A percentile compares a stretch with the other conserved stretches of the same genome.
phyloP scores from a whole-genome alignment of 1,140 invertebrate species.

The Drosophila nikananu region DNA sequence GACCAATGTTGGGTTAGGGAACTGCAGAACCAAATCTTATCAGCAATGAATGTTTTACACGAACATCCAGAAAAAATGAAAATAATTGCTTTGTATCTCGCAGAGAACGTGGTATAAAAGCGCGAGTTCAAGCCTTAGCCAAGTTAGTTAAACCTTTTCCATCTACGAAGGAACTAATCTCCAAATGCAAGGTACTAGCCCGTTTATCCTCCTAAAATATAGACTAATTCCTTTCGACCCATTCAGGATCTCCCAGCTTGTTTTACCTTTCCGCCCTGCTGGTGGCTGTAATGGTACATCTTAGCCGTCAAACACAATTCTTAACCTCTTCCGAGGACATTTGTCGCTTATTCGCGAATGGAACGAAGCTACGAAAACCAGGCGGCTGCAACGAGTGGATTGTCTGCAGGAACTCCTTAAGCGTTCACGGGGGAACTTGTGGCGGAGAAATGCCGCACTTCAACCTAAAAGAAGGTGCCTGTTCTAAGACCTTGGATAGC shows the following conservation, averaged over 20 bases:
- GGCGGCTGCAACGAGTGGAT: constrained; percentile 12
- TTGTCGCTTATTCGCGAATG: neutral
- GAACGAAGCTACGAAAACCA: constrained; percentile 1
- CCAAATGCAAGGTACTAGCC: neutral
- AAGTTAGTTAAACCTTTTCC: neutral
- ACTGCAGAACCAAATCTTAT: neutral
- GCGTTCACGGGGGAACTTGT: neutral
- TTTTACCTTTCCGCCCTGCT: neutral
- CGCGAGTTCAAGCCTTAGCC: neutral
- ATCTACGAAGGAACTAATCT: neutral
- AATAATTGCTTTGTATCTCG: neutral
- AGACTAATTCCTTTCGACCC: neutral
- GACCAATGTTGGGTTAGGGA: neutral
- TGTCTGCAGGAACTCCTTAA: constrained; percentile 9
- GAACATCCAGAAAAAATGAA: neutral
- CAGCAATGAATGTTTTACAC: neutral
- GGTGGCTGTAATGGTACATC: neutral
- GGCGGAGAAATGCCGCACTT: neutral
- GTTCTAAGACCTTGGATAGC: constrained; percentile 9
- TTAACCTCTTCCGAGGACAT: neutral
- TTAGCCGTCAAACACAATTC: neutral
- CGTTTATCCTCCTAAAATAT: no score
- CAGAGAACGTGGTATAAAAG: constrained; percentile 1
- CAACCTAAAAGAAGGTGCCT: neutral
- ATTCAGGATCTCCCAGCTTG: neutral